These are phyloP conservation scores for Drosophila mayri DNA, from an alignment of 1,140 invertebrate species.

Conservation along the genomic window DNA sequence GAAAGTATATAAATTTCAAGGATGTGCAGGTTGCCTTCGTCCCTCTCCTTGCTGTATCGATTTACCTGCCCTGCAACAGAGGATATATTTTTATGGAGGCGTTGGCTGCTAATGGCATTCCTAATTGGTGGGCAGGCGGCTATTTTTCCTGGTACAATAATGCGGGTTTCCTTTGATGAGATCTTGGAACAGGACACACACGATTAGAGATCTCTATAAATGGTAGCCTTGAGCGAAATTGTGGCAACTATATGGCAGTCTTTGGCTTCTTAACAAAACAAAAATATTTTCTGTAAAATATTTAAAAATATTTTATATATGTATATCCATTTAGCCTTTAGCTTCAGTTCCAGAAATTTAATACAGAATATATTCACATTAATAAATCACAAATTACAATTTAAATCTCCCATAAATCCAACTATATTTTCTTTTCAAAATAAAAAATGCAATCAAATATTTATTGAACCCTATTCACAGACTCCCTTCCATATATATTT, in stretches of 20 bases:
- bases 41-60: conserved; percentile 7
- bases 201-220: conserved; percentile 23
- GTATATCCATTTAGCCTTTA: not conserved
- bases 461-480: conserved; percentile 20
- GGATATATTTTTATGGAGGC: conserved; percentile 50
- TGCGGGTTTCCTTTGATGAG: conserved; percentile 60
- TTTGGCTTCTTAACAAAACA: not conserved
- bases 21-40: conserved; percentile 20
- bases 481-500: conserved; percentile 12
- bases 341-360: too few species aligned
- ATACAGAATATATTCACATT: too few species aligned
- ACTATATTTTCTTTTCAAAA: conserved; percentile 7
- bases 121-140: conserved; percentile 66
- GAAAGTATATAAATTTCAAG: conserved; percentile 8
- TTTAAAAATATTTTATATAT: too few species aligned
- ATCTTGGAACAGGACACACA: conserved; percentile 54
- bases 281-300: not conserved
- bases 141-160: conserved; percentile 44
- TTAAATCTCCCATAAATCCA: conserved; percentile 30
- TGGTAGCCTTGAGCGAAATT: conserved; percentile 11
- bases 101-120: conserved; percentile 68
- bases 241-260: too few species aligned
- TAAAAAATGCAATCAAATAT: conserved; percentile 20
- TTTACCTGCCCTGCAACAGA: conserved; percentile 25
- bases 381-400: not conserved